phyloP scores from a whole-genome alignment of 2,113 vertebrate genomes.

The Enhydra lutris region DNA sequence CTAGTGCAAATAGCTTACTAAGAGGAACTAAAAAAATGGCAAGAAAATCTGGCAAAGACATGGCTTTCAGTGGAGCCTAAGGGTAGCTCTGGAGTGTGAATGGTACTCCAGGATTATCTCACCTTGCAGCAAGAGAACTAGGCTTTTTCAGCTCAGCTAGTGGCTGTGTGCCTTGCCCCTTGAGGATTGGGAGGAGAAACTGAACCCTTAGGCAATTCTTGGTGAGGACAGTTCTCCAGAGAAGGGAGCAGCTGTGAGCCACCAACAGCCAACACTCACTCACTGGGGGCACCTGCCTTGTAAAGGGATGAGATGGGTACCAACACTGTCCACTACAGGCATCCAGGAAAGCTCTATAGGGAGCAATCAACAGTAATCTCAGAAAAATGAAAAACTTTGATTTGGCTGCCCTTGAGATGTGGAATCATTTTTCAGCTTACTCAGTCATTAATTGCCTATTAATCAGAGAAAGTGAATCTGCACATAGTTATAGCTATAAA shows the following conservation, averaged over 20 bases:
- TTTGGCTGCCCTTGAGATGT: neutral
- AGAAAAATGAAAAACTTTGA: neutral
- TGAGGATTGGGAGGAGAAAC: no score
- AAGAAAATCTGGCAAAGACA: neutral
- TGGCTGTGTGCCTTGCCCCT: neutral
- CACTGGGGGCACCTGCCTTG: neutral
- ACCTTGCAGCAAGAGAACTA: no score
- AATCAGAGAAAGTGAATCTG: neutral
- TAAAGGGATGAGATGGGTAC: neutral
- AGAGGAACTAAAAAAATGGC: neutral
- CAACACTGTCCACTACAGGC: neutral
- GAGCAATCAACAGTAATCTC: neutral
- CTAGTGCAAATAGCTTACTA: neutral
- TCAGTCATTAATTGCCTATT: neutral
- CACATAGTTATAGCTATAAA: neutral
- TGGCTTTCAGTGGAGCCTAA: neutral
- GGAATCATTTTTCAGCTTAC: neutral
- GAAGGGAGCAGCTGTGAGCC: neutral
- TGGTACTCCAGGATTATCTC: no score
- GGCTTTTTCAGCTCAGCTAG: neutral
- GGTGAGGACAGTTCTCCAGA: neutral
- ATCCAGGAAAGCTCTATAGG: neutral
- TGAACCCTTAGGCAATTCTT: no score
- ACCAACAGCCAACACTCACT: neutral
- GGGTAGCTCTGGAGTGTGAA: rapidly evolving